These are phyloP conservation scores for Matsumyia berberina DNA, from an alignment of 2,888 invertebrate species.

Conservation along the genomic window DNA sequence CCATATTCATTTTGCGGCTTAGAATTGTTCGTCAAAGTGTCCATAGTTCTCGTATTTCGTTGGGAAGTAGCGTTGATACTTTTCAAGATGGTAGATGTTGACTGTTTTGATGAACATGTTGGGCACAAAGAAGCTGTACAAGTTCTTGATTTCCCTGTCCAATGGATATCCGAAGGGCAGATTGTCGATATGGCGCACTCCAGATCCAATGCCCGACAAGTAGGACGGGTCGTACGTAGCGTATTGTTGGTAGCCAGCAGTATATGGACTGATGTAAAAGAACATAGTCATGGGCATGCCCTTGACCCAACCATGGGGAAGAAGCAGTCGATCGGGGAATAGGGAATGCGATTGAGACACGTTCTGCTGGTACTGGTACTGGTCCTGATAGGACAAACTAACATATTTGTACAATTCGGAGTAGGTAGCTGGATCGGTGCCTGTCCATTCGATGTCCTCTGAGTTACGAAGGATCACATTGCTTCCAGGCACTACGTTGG, in stretches of 20 bases:
- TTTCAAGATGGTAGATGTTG: constrained; percentile 87
- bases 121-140: constrained; percentile 86
- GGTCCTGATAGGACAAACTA: constrained; percentile 86
- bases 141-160: constrained; percentile 87
- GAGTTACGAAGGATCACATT: constrained; percentile 89
- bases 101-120: constrained; percentile 89
- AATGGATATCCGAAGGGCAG: constrained; percentile 90
- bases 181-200: constrained; percentile 86
- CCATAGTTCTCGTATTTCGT: constrained; percentile 79
- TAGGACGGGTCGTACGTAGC: constrained; percentile 84
- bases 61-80: constrained; percentile 80
- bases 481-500: constrained; percentile 87
- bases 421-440: constrained; percentile 85
- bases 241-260: constrained; percentile 84
- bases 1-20: not conserved
- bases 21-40: constrained; percentile 80
- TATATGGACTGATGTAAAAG: constrained; percentile 87
- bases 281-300: constrained; percentile 89
- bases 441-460: constrained; percentile 87
- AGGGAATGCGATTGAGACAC: constrained; percentile 87
- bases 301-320: constrained; percentile 89
- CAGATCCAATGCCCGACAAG: constrained; percentile 86
- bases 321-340: constrained; percentile 89
- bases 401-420: constrained; percentile 82
- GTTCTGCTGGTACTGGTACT: constrained; percentile 85